Percentiles rank a stretch among this genome's conserved stretches.
These are phyloP conservation scores for Rhodophaea formosa DNA, from an alignment of 2,888 invertebrate species.

Conservation along the genomic window DNA sequence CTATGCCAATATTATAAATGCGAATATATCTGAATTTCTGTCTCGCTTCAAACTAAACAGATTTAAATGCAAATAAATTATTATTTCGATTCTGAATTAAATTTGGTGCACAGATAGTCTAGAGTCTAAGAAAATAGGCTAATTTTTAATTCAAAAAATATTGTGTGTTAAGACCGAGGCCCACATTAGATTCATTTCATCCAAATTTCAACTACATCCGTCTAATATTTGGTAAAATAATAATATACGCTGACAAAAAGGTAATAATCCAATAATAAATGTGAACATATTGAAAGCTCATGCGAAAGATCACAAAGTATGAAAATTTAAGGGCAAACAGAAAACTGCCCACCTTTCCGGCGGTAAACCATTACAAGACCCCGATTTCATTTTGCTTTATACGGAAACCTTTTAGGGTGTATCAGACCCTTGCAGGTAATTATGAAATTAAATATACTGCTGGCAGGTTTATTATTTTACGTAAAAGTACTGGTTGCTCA, in stretches of 20 bases:
- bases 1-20: too few relatives aligned
- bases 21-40: too few relatives aligned
- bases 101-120: too few relatives aligned
- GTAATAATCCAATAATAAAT: background rate
- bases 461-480: constrained; percentile 1
- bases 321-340: constrained; percentile 7
- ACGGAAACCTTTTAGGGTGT: constrained; percentile 3
- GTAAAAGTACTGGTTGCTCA: background rate
- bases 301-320: constrained; percentile 11
- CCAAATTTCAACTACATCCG: background rate
- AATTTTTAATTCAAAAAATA: too few relatives aligned
- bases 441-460: constrained; percentile 1
- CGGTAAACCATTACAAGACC: constrained; percentile 2
- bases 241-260: background rate
- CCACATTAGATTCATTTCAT: too few relatives aligned
- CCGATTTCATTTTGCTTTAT: constrained; percentile 1
- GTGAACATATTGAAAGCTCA: constrained; percentile 4
- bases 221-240: too few relatives aligned
- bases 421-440: background rate
- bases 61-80: too few relatives aligned
- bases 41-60: too few relatives aligned
- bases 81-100: too few relatives aligned
- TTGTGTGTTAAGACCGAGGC: too few relatives aligned
- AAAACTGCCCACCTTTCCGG: background rate
- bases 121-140: too few relatives aligned